Conservation (phyloP, 2,888 invertebrate genomes). For the Strigamia crassipes region DNA sequence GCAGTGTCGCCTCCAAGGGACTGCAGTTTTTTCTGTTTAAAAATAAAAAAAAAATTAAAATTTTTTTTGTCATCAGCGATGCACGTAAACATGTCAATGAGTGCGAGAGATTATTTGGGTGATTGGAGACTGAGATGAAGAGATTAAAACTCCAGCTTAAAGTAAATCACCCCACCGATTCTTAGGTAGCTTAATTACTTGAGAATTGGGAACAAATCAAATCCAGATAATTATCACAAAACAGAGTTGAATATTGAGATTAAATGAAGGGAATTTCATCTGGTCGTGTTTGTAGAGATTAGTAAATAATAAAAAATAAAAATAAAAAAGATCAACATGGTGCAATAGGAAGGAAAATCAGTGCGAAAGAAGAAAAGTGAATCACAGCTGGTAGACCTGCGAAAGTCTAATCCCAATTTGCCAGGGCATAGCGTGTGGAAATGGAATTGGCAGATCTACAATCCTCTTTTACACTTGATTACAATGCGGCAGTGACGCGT, state of each 20-base stretch:
- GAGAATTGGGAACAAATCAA: not conserved
- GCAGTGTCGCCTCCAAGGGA: slow-evolving; percentile 29
- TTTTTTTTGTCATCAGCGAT: not conserved
- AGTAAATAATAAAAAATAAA: not conserved
- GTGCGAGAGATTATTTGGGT: not conserved
- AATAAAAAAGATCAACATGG: not conserved
- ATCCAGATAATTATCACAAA: not conserved
- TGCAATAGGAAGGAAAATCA: not conserved
- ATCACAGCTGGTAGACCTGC: slow-evolving; percentile 2
- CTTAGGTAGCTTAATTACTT: not conserved
- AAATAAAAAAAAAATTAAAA: not conserved
- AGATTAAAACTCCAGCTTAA: slow-evolving; percentile 5
- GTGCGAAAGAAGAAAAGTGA: not conserved
- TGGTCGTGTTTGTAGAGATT: not conserved
- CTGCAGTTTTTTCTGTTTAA: slow-evolving; percentile 42
- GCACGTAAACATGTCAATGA: not conserved
- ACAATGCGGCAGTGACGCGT: slow-evolving; percentile 7
- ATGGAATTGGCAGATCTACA: slow-evolving; percentile 30
- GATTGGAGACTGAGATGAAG: not conserved
- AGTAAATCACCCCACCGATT: not conserved
- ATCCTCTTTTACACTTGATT: slow-evolving; percentile 30
- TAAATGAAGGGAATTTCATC: not conserved
- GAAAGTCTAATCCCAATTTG: slow-evolving; percentile 26
- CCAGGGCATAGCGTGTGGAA: not conserved
- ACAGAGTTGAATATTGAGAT: not conserved